phyloP scores from a whole-genome alignment of 1,140 invertebrate species.

The Andricus grossulariae region DNA sequence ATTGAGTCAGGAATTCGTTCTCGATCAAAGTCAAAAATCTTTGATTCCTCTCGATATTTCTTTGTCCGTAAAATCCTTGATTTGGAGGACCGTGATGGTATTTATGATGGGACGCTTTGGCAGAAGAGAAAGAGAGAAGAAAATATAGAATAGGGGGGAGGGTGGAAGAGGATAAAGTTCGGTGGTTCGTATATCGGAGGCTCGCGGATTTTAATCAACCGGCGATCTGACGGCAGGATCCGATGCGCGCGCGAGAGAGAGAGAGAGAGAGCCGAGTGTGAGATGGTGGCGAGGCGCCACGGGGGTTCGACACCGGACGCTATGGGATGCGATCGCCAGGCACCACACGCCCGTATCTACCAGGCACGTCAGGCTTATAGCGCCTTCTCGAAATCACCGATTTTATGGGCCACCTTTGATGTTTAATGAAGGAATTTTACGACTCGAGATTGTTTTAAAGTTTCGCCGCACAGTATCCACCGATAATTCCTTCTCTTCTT shows the following conservation, averaged over 20 bases:
- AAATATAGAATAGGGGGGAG: slow-evolving; percentile 32
- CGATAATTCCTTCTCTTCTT: slow-evolving; percentile 67
- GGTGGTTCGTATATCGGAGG: slow-evolving; percentile 71
- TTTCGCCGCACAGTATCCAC: slow-evolving; percentile 60
- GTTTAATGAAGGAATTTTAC: slow-evolving; percentile 75
- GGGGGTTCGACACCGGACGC: slow-evolving; percentile 74
- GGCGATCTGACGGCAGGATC: slow-evolving; percentile 69
- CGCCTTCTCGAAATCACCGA: slow-evolving; percentile 68
- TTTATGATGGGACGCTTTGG: slow-evolving; percentile 41
- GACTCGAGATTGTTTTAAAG: slow-evolving; percentile 73
- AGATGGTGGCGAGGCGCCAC: slow-evolving; percentile 73
- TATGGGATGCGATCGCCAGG: slow-evolving; percentile 43
- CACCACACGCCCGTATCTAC: slow-evolving; percentile 37
- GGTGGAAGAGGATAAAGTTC: slow-evolving; percentile 63
- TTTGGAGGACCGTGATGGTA: slow-evolving; percentile 41
- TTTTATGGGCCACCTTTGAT: slow-evolving; percentile 75
- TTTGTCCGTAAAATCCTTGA: not conserved
- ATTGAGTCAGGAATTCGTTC: too few species aligned
- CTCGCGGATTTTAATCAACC: slow-evolving; percentile 76
- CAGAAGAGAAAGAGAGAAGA: slow-evolving; percentile 10
- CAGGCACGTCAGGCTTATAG: slow-evolving; percentile 50
- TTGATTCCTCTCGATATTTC: too few species aligned
- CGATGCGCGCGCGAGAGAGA: slow-evolving; percentile 42
- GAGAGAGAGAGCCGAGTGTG: slow-evolving; percentile 60
- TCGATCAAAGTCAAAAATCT: too few species aligned